These are phyloP conservation scores for Enteromius viviparus DNA, from an alignment of 2,797 vertebrate genomes.

Conservation along the genomic window DNA sequence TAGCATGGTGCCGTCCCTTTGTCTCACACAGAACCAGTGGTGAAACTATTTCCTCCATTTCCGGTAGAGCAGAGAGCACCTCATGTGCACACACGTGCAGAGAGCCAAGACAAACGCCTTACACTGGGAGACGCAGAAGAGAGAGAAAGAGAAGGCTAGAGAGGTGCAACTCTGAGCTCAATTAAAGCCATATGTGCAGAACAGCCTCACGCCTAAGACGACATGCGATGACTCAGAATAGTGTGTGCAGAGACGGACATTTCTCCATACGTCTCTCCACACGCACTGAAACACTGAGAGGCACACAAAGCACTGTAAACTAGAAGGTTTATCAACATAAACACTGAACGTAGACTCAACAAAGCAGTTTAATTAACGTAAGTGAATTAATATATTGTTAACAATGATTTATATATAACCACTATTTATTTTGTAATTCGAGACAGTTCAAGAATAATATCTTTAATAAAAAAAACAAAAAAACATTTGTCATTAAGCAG, in stretches of 20 bases:
- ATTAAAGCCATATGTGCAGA: slow-evolving; percentile 77
- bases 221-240: slow-evolving; percentile 49
- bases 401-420: too few relatives aligned
- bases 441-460: background rate
- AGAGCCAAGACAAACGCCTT: slow-evolving; percentile 47
- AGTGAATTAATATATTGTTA: background rate
- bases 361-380: background rate
- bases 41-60: slow-evolving; percentile 59
- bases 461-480: too few relatives aligned
- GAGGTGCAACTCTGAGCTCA: slow-evolving; percentile 42
- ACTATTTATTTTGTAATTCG: background rate
- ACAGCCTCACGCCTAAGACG: slow-evolving; percentile 59
- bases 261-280: slow-evolving; percentile 34
- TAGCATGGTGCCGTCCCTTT: slow-evolving; percentile 33
- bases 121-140: slow-evolving; percentile 9
- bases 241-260: slow-evolving; percentile 57
- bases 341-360: background rate
- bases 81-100: slow-evolving; percentile 50
- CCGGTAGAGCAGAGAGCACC: slow-evolving; percentile 37
- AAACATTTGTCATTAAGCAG: background rate
- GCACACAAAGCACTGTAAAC: background rate
- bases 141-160: slow-evolving; percentile 15
- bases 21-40: slow-evolving; percentile 38
- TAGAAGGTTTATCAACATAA: background rate
- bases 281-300: slow-evolving; percentile 26